phyloP scores from a whole-genome alignment of 2,888 invertebrate species.

The Epirrita christyi region DNA sequence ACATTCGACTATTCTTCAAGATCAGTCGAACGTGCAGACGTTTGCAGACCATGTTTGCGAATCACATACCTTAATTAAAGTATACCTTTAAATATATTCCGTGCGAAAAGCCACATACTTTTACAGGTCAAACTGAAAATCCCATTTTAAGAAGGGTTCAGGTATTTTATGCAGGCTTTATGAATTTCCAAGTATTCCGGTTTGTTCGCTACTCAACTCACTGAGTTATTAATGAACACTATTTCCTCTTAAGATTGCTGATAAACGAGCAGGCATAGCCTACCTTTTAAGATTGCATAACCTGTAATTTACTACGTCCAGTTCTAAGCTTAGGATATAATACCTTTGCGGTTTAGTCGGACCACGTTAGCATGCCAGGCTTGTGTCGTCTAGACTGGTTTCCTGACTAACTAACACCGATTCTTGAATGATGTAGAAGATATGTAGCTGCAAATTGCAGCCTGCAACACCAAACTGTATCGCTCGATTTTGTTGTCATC shows the following conservation, averaged over 20 bases:
- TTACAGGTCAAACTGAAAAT: background rate
- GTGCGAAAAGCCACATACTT: background rate
- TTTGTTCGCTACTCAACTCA: background rate
- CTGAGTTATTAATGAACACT: slow-evolving; percentile 19
- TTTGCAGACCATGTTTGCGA: too few species aligned
- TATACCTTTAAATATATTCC: too few species aligned
- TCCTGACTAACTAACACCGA: too few species aligned
- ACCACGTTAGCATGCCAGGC: slow-evolving; percentile 21
- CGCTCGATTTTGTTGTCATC: too few species aligned
- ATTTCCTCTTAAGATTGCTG: slow-evolving; percentile 21
- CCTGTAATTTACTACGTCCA: slow-evolving; percentile 30
- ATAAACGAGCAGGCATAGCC: slow-evolving; percentile 28
- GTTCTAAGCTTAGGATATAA: slow-evolving; percentile 25
- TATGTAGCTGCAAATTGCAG: too few species aligned
- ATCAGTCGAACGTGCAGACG: too few species aligned
- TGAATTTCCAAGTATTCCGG: background rate
- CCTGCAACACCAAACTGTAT: too few species aligned
- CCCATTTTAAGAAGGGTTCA: background rate
- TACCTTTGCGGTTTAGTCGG: slow-evolving; percentile 23
- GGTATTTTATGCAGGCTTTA: background rate
- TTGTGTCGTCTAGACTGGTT: slow-evolving; percentile 20
- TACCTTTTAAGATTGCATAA: slow-evolving; percentile 30
- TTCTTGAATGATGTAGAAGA: too few species aligned
- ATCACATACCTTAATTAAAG: too few species aligned
- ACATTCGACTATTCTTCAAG: too few species aligned